These are phyloP conservation scores for Hecatera dysodea DNA, from an alignment of 2,888 invertebrate genomes.

Conservation along the genomic window DNA sequence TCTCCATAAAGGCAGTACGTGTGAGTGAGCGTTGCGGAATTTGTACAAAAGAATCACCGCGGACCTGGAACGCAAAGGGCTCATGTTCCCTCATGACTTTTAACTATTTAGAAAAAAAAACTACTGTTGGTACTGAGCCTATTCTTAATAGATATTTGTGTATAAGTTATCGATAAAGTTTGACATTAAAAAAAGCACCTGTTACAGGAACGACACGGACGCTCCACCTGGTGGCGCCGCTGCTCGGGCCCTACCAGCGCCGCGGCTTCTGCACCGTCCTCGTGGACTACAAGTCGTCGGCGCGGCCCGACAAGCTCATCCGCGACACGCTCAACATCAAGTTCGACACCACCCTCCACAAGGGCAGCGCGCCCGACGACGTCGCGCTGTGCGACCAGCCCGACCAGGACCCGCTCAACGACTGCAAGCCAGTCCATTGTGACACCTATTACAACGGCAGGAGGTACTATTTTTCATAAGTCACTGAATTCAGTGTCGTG, in stretches of 20 bases:
- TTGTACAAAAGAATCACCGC: too few species aligned
- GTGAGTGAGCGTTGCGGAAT: too few species aligned
- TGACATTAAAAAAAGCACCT: background rate
- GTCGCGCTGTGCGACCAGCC: slow-evolving; percentile 70
- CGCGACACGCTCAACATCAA: slow-evolving; percentile 77
- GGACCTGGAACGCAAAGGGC: too few species aligned
- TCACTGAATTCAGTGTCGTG: too few species aligned
- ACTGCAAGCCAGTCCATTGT: slow-evolving; percentile 83
- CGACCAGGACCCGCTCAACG: slow-evolving; percentile 81
- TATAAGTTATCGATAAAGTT: background rate
- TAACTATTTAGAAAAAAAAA: too few species aligned
- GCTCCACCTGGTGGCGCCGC: slow-evolving; percentile 78
- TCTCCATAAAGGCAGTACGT: too few species aligned
- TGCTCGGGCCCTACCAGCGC: slow-evolving; percentile 77
- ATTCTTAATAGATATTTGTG: too few species aligned
- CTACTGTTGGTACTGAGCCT: too few species aligned
- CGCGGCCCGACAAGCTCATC: slow-evolving; percentile 67
- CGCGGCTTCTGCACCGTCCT: slow-evolving; percentile 79
- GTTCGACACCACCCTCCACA: slow-evolving; percentile 78
- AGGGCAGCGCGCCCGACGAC: slow-evolving; percentile 54
- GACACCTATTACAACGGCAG: slow-evolving; percentile 81
- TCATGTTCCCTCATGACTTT: too few species aligned
- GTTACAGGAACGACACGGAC: slow-evolving; percentile 73
- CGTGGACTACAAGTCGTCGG: slow-evolving; percentile 76
- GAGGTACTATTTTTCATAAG: too few species aligned